These are phyloP conservation scores for Lycodopsis pacificus DNA, from an alignment of 2,797 vertebrate genomes.

Conservation along the genomic window DNA sequence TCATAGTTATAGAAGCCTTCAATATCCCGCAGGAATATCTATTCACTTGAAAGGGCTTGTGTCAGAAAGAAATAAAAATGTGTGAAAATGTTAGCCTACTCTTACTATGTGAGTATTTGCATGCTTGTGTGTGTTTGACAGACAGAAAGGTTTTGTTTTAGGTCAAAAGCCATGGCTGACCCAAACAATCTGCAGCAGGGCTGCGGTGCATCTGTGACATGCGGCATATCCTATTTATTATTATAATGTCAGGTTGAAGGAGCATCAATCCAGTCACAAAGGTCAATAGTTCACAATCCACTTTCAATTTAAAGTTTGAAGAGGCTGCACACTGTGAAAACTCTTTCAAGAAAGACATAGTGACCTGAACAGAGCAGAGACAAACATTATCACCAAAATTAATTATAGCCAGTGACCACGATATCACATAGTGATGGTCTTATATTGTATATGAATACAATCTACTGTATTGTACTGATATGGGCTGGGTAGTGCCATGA, in stretches of 20 bases:
- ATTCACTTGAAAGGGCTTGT: no score
- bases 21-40: no score
- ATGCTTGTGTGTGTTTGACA: slow-evolving; percentile 16
- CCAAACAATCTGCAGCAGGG: slow-evolving; percentile 44
- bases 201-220: slow-evolving; percentile 63
- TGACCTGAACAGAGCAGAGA: neutral
- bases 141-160: slow-evolving; percentile 62
- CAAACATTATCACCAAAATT: neutral
- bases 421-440: neutral
- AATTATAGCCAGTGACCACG: neutral
- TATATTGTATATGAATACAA: no score
- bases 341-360: neutral
- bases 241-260: slow-evolving; percentile 64
- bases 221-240: slow-evolving; percentile 72
- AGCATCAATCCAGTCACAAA: slow-evolving; percentile 54
- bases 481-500: neutral
- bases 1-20: no score
- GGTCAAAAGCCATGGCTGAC: slow-evolving; percentile 69
- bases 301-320: slow-evolving; percentile 27
- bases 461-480: neutral
- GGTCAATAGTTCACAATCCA: slow-evolving; percentile 51
- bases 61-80: no score
- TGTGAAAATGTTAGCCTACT: neutral
- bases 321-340: neutral
- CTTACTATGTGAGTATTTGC: neutral